Evolutionary conservation across 2,888 invertebrate genomes (phyloP).

Genomic region (Steinernema scapterisci): DNA sequence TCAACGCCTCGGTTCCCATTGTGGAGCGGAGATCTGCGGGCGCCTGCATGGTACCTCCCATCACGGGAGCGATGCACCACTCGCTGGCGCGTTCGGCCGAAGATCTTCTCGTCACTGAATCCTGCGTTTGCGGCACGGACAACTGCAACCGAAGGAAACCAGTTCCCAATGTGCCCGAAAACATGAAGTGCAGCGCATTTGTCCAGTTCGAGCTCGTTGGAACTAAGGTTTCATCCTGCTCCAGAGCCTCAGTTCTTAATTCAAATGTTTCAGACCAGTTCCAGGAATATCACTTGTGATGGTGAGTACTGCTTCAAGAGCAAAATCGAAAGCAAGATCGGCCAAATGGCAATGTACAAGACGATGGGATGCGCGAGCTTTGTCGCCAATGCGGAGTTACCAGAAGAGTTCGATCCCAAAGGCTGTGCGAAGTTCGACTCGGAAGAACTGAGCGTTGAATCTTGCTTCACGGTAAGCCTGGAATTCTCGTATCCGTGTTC

Average conservation of each 20-base stretch:
- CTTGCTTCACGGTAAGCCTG: constrained; percentile 52
- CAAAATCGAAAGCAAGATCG: constrained; percentile 54
- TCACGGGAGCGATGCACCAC: constrained; percentile 67
- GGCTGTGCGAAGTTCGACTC: constrained; percentile 62
- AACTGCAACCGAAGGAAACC: constrained; percentile 62
- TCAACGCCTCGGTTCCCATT: constrained; percentile 63
- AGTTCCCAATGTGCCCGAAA: constrained; percentile 48
- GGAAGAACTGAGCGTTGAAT: constrained; percentile 55
- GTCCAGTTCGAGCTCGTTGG: constrained; percentile 55
- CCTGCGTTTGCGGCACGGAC: constrained; percentile 60
- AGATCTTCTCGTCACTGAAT: constrained; percentile 58
- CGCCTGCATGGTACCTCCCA: constrained; percentile 63
- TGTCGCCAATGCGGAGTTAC: constrained; percentile 51
- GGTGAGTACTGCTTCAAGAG: constrained; percentile 60
- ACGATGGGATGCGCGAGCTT: constrained; percentile 62
- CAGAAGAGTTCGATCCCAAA: constrained; percentile 61
- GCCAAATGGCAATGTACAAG: constrained; percentile 52
- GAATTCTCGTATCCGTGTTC: background rate
- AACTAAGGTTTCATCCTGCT: constrained; percentile 47
- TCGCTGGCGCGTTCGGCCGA: constrained; percentile 57
- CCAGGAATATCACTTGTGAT: constrained; percentile 45
- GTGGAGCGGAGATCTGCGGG: constrained; percentile 62
- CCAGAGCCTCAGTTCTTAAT: no score
- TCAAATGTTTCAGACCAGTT: constrained; percentile 41
- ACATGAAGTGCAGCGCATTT: constrained; percentile 52